Percentiles rank a stretch among this genome's conserved stretches.
Evolutionary conservation across 1,140 invertebrate species (phyloP).

Genomic region (Drosophila mojavensis): DNA sequence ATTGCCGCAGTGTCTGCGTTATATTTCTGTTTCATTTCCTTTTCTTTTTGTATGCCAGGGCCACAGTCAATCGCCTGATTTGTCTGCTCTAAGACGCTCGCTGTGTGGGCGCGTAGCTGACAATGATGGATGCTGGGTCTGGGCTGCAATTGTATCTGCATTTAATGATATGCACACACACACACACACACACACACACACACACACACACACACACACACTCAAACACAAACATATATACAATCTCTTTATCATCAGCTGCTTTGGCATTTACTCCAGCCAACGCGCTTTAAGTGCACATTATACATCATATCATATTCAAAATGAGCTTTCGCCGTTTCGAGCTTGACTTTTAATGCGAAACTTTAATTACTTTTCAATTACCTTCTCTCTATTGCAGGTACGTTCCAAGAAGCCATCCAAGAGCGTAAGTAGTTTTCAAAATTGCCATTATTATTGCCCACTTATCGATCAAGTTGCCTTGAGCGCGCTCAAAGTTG

Average conservation of each 20-base stretch:
- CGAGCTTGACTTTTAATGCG: not conserved
- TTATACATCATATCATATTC: constrained; percentile 20
- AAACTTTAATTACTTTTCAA: constrained; percentile 47
- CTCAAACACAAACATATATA: not conserved
- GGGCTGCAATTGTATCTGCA: constrained; percentile 27
- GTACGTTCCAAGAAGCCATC: constrained; percentile 68
- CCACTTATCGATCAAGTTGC: constrained; percentile 71
- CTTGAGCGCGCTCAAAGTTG: constrained; percentile 43
- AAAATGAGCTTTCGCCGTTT: not conserved
- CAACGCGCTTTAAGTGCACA: not conserved
- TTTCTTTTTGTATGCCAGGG: constrained; percentile 60
- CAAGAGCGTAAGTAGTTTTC: constrained; percentile 73
- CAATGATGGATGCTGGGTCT: constrained; percentile 30
- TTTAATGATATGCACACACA: constrained; percentile 40
- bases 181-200: not conserved
- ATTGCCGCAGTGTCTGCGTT: constrained; percentile 23
- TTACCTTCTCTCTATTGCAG: constrained; percentile 57
- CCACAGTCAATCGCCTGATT: constrained; percentile 28
- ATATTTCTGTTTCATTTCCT: constrained; percentile 2
- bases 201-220: not conserved
- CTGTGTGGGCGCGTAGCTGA: constrained; percentile 17
- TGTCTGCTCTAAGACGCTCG: constrained; percentile 22
- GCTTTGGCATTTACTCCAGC: no score
- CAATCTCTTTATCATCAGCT: no score
- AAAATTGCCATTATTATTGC: constrained; percentile 58